Evolutionary conservation across 2,888 invertebrate genomes (phyloP).

Genomic region (Trachelus stipa): DNA sequence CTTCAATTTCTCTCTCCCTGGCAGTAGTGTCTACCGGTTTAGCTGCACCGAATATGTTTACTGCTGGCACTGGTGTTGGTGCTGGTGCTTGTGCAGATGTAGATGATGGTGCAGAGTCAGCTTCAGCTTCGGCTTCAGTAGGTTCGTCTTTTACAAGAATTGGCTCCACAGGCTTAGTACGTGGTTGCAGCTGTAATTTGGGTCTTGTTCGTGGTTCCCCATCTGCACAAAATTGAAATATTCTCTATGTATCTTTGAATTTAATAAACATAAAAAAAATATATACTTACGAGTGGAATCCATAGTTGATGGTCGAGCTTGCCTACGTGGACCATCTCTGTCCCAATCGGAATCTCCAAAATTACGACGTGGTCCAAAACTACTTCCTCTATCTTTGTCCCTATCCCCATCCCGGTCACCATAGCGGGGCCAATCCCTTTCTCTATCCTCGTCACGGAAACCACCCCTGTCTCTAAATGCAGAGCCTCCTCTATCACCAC

Average conservation of each 20-base stretch:
- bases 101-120: slow-evolving; percentile 15
- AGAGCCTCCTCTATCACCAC: slow-evolving; percentile 44
- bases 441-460: slow-evolving; percentile 52
- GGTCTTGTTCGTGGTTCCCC: slow-evolving; percentile 78
- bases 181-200: slow-evolving; percentile 82
- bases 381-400: slow-evolving; percentile 67
- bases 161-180: slow-evolving; percentile 79
- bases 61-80: slow-evolving; percentile 71
- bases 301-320: slow-evolving; percentile 22
- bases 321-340: slow-evolving; percentile 35
- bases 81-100: slow-evolving; percentile 46
- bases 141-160: slow-evolving; percentile 35
- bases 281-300: slow-evolving; percentile 31
- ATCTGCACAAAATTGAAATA: slow-evolving; percentile 27
- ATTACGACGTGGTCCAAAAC: slow-evolving; percentile 58
- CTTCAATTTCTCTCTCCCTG: slow-evolving; percentile 91
- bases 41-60: slow-evolving; percentile 93
- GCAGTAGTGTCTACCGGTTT: slow-evolving; percentile 95
- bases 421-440: slow-evolving; percentile 51
- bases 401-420: slow-evolving; percentile 50
- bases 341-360: slow-evolving; percentile 50
- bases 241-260: too few relatives aligned
- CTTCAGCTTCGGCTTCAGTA: slow-evolving; percentile 27
- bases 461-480: slow-evolving; percentile 68
- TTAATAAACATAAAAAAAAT: slow-evolving; percentile 10